A percentile compares a stretch with the other conserved stretches of the same genome.
phyloP scores from a whole-genome alignment of 1,140 invertebrate species.

The Schmidtea mediterranea region DNA sequence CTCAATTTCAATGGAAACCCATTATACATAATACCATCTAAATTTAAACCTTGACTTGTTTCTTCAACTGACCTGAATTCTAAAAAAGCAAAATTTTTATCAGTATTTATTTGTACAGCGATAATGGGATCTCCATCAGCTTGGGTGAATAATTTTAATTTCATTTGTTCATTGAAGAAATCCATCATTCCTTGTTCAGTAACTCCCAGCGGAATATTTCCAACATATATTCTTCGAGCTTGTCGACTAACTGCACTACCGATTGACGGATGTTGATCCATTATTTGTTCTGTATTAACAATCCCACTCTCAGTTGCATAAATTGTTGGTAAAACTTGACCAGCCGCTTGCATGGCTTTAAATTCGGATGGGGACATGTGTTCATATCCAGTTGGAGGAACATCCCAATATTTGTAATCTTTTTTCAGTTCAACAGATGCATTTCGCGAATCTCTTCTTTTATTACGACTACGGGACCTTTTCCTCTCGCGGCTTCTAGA shows the following conservation, averaged over 20 bases:
- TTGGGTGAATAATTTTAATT: slow-evolving; percentile 78
- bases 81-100: slow-evolving; percentile 98
- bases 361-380: slow-evolving; percentile 80
- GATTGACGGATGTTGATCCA: slow-evolving; percentile 16
- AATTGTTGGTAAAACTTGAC: slow-evolving; percentile 70
- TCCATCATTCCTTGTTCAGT: slow-evolving; percentile 98
- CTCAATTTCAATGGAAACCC: slow-evolving; percentile 94
- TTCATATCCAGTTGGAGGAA: slow-evolving; percentile 87
- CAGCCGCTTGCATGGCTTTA: slow-evolving; percentile 49
- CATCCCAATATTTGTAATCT: slow-evolving; percentile 69
- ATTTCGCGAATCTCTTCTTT: no score
- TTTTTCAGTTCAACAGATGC: no score
- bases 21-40: slow-evolving; percentile 98
- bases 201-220: slow-evolving; percentile 84
- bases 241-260: slow-evolving; percentile 91
- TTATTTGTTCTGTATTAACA: neutral
- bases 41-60: slow-evolving; percentile 98
- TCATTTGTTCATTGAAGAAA: slow-evolving; percentile 99
- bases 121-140: slow-evolving; percentile 90
- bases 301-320: slow-evolving; percentile 45
- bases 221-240: slow-evolving; percentile 75
- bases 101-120: slow-evolving; percentile 88
- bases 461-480: no score
- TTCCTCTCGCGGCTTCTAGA: no score
- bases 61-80: slow-evolving; percentile 95